Evolutionary conservation across 2,888 invertebrate species (phyloP).

Genomic region (Dasypolia templi): DNA sequence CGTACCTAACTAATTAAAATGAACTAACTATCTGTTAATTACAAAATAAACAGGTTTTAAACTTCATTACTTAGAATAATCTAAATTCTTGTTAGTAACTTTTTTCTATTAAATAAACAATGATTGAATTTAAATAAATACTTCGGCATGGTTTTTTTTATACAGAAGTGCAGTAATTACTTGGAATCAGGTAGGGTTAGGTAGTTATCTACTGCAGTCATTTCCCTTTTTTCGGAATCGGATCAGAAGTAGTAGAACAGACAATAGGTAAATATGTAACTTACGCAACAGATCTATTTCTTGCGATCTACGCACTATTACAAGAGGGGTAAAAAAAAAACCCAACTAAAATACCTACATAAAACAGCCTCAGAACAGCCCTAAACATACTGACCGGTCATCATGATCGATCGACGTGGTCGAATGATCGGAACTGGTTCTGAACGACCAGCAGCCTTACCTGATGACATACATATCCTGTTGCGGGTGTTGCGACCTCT

Average conservation of each 20-base stretch:
- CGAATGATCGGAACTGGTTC: constrained; percentile 34
- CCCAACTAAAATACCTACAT: not conserved
- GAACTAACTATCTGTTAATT: not conserved
- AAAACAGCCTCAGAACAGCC: not conserved
- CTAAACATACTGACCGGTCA: constrained; percentile 1
- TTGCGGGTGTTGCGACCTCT: constrained; percentile 30
- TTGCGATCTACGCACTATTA: not conserved
- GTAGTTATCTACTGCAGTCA: no score
- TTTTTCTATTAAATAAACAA: constrained; percentile 7
- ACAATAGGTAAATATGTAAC: no score
- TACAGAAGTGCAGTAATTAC: not conserved
- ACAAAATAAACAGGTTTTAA: constrained; percentile 2
- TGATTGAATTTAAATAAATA: constrained; percentile 4
- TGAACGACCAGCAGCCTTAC: constrained; percentile 20
- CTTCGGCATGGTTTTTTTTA: not conserved
- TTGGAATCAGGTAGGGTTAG: no score
- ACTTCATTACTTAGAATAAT: constrained; percentile 3
- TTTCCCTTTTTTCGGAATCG: no score
- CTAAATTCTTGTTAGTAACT: not conserved
- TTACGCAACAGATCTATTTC: not conserved
- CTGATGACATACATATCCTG: constrained; percentile 51
- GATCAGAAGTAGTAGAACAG: no score
- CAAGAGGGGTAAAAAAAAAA: not conserved
- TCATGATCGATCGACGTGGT: constrained; percentile 38
- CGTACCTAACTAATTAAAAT: not conserved